A percentile compares a stretch with the other conserved stretches of the same genome.
These are phyloP conservation scores for Trichomalopsis sarcophagae DNA, from an alignment of 1,140 invertebrate genomes.

Conservation along the genomic window DNA sequence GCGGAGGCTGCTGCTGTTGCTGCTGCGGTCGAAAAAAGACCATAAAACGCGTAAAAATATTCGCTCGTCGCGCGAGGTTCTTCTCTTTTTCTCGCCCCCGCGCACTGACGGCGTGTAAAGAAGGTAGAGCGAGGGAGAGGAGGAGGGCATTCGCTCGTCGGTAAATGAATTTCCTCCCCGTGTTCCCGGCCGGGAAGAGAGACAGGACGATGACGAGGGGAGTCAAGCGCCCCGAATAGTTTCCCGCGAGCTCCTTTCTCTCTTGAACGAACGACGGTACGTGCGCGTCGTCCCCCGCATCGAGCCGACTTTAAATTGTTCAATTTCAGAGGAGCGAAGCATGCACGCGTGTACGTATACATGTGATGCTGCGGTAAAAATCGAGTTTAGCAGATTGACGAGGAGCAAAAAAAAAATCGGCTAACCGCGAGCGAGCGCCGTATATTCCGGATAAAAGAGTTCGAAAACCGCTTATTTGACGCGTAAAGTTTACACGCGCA, in stretches of 20 bases:
- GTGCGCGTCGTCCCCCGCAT: neutral
- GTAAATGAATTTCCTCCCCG: slow-evolving; percentile 31
- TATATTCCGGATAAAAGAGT: slow-evolving; percentile 39
- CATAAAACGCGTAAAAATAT: slow-evolving; percentile 14
- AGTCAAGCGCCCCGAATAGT: slow-evolving; percentile 10
- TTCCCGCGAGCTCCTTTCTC: neutral
- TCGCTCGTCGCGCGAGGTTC: neutral
- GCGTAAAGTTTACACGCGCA: neutral
- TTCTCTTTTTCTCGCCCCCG: neutral
- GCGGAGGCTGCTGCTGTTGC: neutral
- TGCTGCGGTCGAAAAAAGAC: neutral
- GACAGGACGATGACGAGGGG: neutral
- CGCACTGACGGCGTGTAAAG: neutral
- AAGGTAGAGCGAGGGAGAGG: neutral
- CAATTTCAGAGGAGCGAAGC: slow-evolving; percentile 11
- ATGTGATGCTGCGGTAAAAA: neutral
- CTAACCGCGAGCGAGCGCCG: neutral
- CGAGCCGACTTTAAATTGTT: slow-evolving; percentile 43
- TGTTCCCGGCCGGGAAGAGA: too few relatives aligned
- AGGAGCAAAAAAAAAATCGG: slow-evolving; percentile 32
- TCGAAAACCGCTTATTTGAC: slow-evolving; percentile 24
- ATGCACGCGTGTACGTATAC: neutral
- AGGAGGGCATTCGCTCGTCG: slow-evolving; percentile 26
- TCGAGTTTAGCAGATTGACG: slow-evolving; percentile 43
- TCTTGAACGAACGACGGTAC: neutral